Evolutionary conservation across 1,140 invertebrate species (phyloP).

Genomic region (Tetranychus cinnabarinus): DNA sequence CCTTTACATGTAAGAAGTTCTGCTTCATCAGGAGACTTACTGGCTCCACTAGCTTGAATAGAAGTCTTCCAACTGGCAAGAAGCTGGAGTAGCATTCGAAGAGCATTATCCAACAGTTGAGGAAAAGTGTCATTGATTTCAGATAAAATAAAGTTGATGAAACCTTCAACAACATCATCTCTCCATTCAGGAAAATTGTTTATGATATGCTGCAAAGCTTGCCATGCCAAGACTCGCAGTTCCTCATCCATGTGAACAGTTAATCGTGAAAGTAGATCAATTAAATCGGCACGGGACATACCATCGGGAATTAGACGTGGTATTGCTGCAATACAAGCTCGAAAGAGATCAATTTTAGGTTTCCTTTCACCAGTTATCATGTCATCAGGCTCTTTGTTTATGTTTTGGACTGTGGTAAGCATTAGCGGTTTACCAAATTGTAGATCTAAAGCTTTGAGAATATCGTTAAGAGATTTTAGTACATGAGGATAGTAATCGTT

Average conservation of each 20-base stretch:
- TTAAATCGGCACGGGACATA: conserved; percentile 73
- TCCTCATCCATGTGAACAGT: conserved; percentile 52
- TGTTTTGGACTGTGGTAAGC: conserved; percentile 83
- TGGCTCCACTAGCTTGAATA: conserved; percentile 17
- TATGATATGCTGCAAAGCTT: conserved; percentile 82
- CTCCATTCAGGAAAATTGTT: conserved; percentile 91
- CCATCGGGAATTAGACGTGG: conserved; percentile 90
- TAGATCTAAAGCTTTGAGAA: conserved; percentile 74
- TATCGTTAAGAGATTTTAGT: conserved; percentile 81
- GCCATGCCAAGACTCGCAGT: conserved; percentile 55
- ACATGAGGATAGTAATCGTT: conserved; percentile 87
- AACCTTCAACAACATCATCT: conserved; percentile 78
- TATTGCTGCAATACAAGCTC: conserved; percentile 93
- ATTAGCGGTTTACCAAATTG: conserved; percentile 85
- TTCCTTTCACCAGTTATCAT: conserved; percentile 93
- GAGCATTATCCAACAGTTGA: conserved; percentile 74
- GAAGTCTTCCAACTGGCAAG: conserved; percentile 78
- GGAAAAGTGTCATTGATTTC: conserved; percentile 65
- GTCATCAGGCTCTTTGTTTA: conserved; percentile 76
- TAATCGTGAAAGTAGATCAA: conserved; percentile 67
- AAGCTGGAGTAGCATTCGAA: conserved; percentile 74
- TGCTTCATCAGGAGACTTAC: background rate
- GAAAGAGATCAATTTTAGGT: conserved; percentile 86
- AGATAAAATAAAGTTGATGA: conserved; percentile 77
- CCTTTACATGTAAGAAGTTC: conserved; percentile 21